Evolutionary conservation across 53 echinoderm and acorn worm species (phyloP), one percentile per base, ranked within the genome.

Genomic region (Echinometra lucunter): DNA sequence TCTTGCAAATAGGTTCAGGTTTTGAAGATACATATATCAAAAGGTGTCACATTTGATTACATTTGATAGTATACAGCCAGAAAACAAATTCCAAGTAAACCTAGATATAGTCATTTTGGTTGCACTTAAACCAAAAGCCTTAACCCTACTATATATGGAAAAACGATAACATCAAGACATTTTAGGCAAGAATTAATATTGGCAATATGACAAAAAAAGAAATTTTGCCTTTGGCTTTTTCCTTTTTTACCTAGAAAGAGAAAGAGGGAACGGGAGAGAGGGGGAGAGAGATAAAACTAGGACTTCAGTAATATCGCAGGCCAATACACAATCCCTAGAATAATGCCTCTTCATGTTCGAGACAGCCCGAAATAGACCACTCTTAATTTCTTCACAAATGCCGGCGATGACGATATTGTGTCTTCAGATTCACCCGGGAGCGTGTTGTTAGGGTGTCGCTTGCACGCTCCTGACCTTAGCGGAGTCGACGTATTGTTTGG

Each of bases 361-460:
- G 63, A 90, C 66, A 66, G 70, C 70, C 91, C 38, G 25, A 91
- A 91, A 91, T 91, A 91, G 91, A 37, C 66, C 57, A 58, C 91
- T 57, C 90, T 57, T 70, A 70, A 91, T 69, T 70, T 91, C 69
- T 91, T 66, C 91, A 40, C 90, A 91, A 67, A 91, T 91, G 91
- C 91, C 91, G 69, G n/a, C 45, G 91, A 91, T 91, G 91, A 91
- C 91, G 91, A 66, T 66, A 66, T 40, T 40, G 63, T 57, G 91
- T 70, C 66, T 69, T 30, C 45, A 37, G 66, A 42, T 45, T 45
- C 58, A 30, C 90, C 90, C 37, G 18, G 49, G 63, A 45, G 38
- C 37, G 58, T 63, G 90, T 90, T 23, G 90, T 63, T 90, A 38
- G 90, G 90, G 90, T 90, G 90, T 90, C 63, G 63, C 90, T 58